Conservation (phyloP, 2,113 vertebrate genomes). For the Emydura subglobosa region DNA sequence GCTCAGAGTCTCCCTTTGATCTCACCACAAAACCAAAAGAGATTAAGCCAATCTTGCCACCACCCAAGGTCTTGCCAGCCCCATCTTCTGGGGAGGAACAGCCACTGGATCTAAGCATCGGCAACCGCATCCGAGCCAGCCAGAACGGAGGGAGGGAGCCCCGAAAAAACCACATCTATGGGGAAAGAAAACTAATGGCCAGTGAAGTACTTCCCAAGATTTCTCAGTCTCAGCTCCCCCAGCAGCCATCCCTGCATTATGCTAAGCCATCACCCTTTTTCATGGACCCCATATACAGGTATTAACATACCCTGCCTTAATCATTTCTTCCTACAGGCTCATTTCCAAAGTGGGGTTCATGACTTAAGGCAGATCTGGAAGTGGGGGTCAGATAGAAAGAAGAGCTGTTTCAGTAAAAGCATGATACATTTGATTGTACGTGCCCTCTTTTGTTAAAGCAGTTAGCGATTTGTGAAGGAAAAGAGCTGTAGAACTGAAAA, state of each 20-base stretch:
- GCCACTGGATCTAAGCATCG: slow-evolving; percentile 96
- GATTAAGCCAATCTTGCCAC: slow-evolving; percentile 80
- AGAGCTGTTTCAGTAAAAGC: neutral
- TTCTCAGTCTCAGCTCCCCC: slow-evolving; percentile 88
- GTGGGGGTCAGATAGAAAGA: neutral
- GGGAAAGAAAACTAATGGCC: slow-evolving; percentile 83
- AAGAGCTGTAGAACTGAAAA: neutral
- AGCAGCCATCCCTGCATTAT: slow-evolving; percentile 93
- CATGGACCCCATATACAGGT: slow-evolving; percentile 99
- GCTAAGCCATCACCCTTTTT: slow-evolving; percentile 98
- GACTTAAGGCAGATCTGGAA: accelerated
- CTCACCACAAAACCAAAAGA: slow-evolving; percentile 98
- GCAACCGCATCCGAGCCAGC: slow-evolving; percentile 89
- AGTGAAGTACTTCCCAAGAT: slow-evolving; percentile 85
- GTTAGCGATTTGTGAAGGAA: neutral
- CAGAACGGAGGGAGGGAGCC: slow-evolving; percentile 89
- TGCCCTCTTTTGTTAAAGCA: neutral
- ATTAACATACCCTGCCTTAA: slow-evolving; percentile 87
- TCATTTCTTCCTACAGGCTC: neutral
- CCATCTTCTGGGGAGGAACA: slow-evolving; percentile 88
- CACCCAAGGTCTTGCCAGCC: slow-evolving; percentile 78
- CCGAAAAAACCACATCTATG: slow-evolving; percentile 92
- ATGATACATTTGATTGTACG: neutral
- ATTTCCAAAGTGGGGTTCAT: neutral
- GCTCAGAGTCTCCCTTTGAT: slow-evolving; percentile 93